phyloP scores from a whole-genome alignment of 2,113 vertebrate species.

The Motacilla tschutschensis region DNA sequence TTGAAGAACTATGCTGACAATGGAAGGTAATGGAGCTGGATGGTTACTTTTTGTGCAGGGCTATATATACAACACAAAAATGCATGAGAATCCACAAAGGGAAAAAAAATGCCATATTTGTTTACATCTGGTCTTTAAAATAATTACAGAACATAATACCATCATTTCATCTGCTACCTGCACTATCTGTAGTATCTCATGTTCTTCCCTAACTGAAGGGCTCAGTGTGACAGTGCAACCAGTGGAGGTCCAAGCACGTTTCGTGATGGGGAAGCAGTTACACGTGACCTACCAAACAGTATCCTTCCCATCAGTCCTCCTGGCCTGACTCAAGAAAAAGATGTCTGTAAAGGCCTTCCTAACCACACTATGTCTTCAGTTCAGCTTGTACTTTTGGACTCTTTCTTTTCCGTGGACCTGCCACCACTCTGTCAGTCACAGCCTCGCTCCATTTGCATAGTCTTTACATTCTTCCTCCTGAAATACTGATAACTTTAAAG shows the following conservation, averaged over 20 bases:
- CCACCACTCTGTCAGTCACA: background rate
- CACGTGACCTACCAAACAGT: background rate
- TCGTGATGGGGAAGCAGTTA: background rate
- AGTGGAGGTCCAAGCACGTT: background rate
- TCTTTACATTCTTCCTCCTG: background rate
- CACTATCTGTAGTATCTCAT: background rate
- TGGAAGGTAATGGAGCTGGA: background rate
- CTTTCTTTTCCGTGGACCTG: fast-evolving
- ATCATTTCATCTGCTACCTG: background rate
- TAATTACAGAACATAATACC: background rate
- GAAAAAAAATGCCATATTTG: background rate
- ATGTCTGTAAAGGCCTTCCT: background rate
- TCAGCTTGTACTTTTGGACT: background rate
- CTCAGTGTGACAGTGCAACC: background rate
- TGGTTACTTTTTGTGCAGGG: background rate
- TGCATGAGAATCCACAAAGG: background rate
- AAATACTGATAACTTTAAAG: background rate
- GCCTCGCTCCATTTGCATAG: background rate
- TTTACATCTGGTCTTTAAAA: background rate
- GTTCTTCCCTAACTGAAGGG: background rate
- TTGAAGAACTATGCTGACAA: background rate
- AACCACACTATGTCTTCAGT: background rate
- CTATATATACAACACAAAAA: background rate
- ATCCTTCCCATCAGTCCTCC: background rate
- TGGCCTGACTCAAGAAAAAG: background rate